Base-by-base conservation (phyloP, 2,888 invertebrate species). In the Parnassius glacialis region DNA sequence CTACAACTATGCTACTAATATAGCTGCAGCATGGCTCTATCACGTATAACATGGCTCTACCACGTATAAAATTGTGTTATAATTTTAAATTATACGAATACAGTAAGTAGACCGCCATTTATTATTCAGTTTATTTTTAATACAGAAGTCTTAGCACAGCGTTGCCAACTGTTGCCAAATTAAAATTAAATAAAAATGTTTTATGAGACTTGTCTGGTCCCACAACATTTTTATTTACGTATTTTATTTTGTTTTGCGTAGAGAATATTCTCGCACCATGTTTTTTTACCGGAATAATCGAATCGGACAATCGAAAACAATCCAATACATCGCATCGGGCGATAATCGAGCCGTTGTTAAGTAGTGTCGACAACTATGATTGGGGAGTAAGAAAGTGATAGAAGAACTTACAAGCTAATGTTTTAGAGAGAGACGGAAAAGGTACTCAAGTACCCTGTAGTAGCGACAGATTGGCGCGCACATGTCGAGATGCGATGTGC, bases 401-500 rank as follows among this genome's bases (percentile, higher is more conserved):
- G 66, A 11, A 53, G 56, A 70, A 74, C 60, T 10, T 9, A 9
- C 2, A 5, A n/a, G 7, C 41, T 11, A 2, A 12, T 12, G 11
- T 7, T 76, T 65, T 63, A 52, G 79, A 82, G 51, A 41, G 80
- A 65, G 84, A 84, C 0, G 64, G 66, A 9, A 42, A 66, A 56
- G 20, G 73, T 70, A 73, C 77, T 79, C 75, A 78, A 78, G 78
- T 79, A 81, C 77, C 83, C 9, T 47, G 79, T 83, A 81, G 81
- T 81, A 83, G 80, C 90, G 90, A 90, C 90, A 90, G 90, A 91
- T 91, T 91, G 90, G 80, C 84, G 86, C 85, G 85, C 90, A 91
- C 90, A 91, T 91, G 90, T 87, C 87, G 85, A 79, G 85, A 81
- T 81, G 81, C 84, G 90, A 87, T 90, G 90, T 82, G 87, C 90